Evolutionary conservation across 2,113 vertebrate genomes (phyloP).

Genomic region (Synodontis membranacea): DNA sequence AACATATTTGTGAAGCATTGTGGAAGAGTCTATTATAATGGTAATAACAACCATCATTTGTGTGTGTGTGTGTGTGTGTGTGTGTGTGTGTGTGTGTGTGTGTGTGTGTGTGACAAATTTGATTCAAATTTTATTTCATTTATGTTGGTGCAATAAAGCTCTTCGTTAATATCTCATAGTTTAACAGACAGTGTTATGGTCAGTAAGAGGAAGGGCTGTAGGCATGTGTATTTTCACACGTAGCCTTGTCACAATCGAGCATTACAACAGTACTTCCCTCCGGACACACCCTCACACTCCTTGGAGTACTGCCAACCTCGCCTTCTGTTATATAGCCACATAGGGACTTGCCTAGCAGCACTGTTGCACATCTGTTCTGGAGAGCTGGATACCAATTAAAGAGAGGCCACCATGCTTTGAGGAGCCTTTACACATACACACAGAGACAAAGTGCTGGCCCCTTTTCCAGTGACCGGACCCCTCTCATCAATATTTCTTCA

Average conservation of each 20-base stretch:
- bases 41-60: not conserved
- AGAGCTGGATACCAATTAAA: constrained; percentile 64
- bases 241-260: not conserved
- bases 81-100: not conserved
- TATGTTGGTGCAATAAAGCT: not conserved
- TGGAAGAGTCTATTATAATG: not conserved
- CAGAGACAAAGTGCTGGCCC: constrained; percentile 68
- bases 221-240: not conserved
- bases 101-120: not conserved
- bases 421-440: constrained; percentile 57
- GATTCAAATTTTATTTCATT: not conserved
- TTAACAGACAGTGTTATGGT: not conserved
- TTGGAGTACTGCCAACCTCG: constrained; percentile 13
- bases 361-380: constrained; percentile 41
- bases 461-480: constrained; percentile 60
- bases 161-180: not conserved
- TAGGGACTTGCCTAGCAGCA: constrained; percentile 26
- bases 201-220: not conserved
- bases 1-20: not conserved
- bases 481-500: constrained; percentile 70
- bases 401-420: constrained; percentile 58
- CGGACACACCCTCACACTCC: constrained; percentile 15
- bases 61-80: not conserved
- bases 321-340: not conserved
- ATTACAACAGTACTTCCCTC: not conserved